A percentile compares a stretch with the other conserved stretches of the same genome.
phyloP scores from a whole-genome alignment of 2,113 vertebrate species.

The Grallaria varia region DNA sequence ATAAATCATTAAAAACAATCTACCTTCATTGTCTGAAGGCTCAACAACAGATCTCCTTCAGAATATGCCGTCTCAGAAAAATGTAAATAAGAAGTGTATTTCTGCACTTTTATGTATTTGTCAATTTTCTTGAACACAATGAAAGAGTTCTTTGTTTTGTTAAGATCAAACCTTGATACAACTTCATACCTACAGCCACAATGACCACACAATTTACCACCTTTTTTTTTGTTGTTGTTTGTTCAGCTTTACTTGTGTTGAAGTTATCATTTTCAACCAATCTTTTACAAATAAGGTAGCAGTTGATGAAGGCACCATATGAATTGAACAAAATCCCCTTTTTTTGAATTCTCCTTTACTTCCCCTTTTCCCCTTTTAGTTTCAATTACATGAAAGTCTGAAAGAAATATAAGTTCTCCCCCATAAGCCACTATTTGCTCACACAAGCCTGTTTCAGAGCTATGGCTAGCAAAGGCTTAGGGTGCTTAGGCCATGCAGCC shows the following conservation, averaged over 20 bases:
- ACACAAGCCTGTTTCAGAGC: neutral
- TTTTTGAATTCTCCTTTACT: neutral
- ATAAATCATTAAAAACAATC: constrained; percentile 34
- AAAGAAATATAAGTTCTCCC: neutral
- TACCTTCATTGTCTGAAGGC: neutral
- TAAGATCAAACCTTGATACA: neutral
- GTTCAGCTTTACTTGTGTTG: neutral
- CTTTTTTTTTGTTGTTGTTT: neutral
- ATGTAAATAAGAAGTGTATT: neutral
- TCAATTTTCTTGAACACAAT: neutral
- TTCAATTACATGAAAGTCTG: neutral
- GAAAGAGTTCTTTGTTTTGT: neutral
- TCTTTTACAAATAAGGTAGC: neutral
- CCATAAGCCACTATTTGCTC: neutral
- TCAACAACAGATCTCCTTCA: neutral
- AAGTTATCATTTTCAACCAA: neutral
- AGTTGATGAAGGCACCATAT: neutral
- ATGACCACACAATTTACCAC: neutral
- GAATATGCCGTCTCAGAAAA: neutral
- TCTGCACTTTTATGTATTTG: neutral
- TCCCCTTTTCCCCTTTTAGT: neutral
- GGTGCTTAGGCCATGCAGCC: neutral
- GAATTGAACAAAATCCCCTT: neutral
- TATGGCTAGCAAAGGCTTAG: neutral
- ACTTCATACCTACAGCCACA: neutral